These are phyloP conservation scores for Sula dactylatra DNA, from an alignment of 2,113 vertebrate genomes.

Conservation along the genomic window DNA sequence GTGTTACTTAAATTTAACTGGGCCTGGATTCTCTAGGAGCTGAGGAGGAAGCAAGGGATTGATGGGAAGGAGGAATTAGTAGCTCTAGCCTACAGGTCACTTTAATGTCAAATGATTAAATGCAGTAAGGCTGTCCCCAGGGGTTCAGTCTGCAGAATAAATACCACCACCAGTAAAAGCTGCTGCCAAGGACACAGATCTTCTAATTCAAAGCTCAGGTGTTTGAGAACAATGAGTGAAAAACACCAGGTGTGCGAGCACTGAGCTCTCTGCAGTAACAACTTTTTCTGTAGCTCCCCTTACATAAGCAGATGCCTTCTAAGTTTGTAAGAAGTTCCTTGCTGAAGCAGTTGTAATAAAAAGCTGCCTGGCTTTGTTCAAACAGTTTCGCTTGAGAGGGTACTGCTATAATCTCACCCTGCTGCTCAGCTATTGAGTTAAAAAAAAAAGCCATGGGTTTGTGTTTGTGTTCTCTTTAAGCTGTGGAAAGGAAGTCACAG, in stretches of 20 bases:
- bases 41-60: neutral
- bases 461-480: constrained; percentile 47
- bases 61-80: neutral
- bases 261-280: neutral
- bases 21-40: neutral
- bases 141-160: neutral
- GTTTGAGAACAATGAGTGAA: neutral
- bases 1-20: neutral
- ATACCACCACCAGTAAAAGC: neutral
- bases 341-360: neutral
- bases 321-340: neutral
- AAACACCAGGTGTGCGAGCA: neutral
- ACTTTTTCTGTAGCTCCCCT: neutral
- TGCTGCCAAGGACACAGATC: neutral
- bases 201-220: neutral
- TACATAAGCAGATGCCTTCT: neutral
- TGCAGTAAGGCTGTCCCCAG: neutral
- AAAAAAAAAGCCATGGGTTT: neutral
- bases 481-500: constrained; percentile 83
- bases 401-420: neutral
- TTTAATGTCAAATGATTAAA: neutral
- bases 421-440: neutral
- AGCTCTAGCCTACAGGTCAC: neutral
- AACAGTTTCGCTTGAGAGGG: neutral
- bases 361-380: neutral